A percentile compares a stretch with the other conserved stretches of the same genome.
Conservation (phyloP, 2,797 vertebrate species). For the Enteromius afrohamiltoni region DNA sequence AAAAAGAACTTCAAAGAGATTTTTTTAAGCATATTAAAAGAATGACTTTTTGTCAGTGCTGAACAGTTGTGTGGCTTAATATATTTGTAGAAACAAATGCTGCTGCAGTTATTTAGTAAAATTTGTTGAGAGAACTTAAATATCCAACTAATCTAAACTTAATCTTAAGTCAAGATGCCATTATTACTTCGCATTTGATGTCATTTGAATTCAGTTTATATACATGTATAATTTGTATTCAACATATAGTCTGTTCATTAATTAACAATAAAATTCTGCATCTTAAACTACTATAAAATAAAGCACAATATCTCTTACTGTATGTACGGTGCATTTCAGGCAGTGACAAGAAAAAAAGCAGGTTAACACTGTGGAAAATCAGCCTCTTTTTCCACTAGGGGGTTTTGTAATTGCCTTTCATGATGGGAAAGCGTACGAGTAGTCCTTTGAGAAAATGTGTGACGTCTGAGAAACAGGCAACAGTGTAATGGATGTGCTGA, state of each 20-base stretch:
- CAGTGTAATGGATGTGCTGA: conserved; percentile 27
- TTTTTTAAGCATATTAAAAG: background rate
- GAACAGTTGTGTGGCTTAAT: background rate
- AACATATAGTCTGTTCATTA: background rate
- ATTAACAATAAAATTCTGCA: background rate
- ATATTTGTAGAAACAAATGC: background rate
- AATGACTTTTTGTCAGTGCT: background rate
- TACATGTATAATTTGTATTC: too few species aligned
- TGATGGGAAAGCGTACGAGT: conserved; percentile 9
- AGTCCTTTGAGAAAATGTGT: conserved; percentile 37
- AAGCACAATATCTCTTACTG: background rate
- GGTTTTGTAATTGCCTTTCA: conserved; percentile 45
- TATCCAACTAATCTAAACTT: background rate
- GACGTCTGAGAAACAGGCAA: conserved; percentile 34
- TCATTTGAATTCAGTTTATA: too few species aligned
- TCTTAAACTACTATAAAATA: background rate
- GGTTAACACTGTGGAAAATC: conserved; percentile 36
- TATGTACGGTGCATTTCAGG: background rate
- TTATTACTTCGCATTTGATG: too few species aligned
- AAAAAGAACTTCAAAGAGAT: background rate
- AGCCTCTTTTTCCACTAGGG: conserved; percentile 17
- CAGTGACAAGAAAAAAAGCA: conserved; percentile 16
- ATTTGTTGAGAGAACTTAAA: background rate
- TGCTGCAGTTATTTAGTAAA: background rate
- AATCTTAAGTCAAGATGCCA: background rate